Evolutionary conservation across 2,113 vertebrate species (phyloP), one percentile per base, ranked within the genome.

Genomic region (Melanocharis versteri): DNA sequence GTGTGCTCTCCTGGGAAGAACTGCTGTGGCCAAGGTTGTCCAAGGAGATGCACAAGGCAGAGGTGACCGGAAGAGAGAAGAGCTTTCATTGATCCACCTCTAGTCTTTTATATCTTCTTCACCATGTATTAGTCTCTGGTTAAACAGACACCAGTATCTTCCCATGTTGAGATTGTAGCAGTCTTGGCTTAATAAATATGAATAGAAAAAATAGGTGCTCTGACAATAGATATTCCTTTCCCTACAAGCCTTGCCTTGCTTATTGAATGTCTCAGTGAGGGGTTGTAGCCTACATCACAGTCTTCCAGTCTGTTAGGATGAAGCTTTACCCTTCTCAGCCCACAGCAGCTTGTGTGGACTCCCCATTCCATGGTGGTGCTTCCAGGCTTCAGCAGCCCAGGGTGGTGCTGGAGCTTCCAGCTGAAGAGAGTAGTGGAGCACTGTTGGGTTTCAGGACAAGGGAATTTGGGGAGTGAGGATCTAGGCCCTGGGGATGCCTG

Each of bases 141-240:
- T 92, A 73, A 89, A 42, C 66, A 92, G 83, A 78, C 68, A 50
- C 37, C 88, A 77, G 37, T 90, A 76, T 81, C 93, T 89, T 90
- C 86, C 91, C 86, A 64, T 31, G 51, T 61, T 83, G 94, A 95
- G 96, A 66, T 73, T 94, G 90, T 95, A 76, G 86, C 0, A 0
- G 62, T 90, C 88, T 81, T 66, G 69, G 47, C 83, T 87, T 64
- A 97, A 96, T 95, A 96, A 96, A 97, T 48, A 81, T 15, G 8
- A 87, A 37, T 87, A 77, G 79, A 94, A 95, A 80, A 50, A 77
- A 57, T 42, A 93, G 94, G 26, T 95, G 71, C 40, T 77, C 69
- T 90, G 64, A 60, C 33, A 66, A 27, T 6, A 96, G 89, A 62
- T 44, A 39, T 47, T 93, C 62, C 71, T 96, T 92, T 86, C 39